Base-by-base conservation (phyloP, 23 tunicate species). In the Styela plicata region DNA sequence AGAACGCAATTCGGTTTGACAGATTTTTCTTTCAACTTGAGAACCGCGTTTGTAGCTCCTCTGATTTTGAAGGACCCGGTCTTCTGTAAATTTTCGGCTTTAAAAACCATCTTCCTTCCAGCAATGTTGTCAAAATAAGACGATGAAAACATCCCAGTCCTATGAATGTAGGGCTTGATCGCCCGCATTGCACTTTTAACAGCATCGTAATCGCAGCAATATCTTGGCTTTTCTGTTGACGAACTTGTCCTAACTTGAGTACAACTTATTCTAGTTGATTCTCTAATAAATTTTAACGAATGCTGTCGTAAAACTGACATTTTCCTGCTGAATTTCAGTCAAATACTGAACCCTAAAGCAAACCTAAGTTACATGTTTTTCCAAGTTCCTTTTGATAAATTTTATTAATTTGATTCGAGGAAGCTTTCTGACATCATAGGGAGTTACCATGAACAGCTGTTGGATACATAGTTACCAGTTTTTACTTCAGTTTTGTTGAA, bases 51-150 rank as follows among this genome's bases (percentile, higher is more conserved):
- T 82, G 36, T 37, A 21, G 87, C 87, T 1, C 87, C 87, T 26
- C 87, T 78, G 53, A 62, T 67, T 75, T 83, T 83, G 34, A 83
- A 83, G 10, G 83, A 75, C 52, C 87, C 87, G 61, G 87, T 75
- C 24, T 52, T 44, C 24, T 83, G 82, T 27, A 74, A 31, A 61
- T 83, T 83, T 63, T 83, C 87, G 23, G 71, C 71, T 57, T 83
- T 83, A 36, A 83, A 63, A 52, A 61, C 29, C 23, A 83, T 37
- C 31, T 75, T 75, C 30, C 86, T n/a, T 37, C 86, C 90, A n/a
- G 80, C 62, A 5, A 70, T 18, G 13, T 36, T 22, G 34, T 69
- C 64, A 10, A 86, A 30, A 26, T 35, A 64, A 19, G 67, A 67
- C n/a, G 53, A 66, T 23, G 80, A 19, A 29, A 86, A 19, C 62